Conservation (phyloP, 2,888 invertebrate genomes). For the Dermolepida albohirtum region DNA sequence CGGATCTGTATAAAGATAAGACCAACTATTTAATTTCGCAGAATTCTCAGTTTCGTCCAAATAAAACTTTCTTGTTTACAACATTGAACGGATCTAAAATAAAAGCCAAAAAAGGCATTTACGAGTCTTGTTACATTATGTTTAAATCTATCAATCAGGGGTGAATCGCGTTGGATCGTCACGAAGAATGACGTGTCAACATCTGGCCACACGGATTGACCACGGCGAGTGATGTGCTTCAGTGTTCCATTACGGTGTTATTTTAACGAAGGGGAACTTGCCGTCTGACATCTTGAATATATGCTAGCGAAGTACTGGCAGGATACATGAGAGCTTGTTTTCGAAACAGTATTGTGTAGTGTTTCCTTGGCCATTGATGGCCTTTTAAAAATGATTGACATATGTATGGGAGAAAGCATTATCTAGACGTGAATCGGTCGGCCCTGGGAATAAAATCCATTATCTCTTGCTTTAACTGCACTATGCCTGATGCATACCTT, state of each 20-base stretch:
- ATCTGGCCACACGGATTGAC: constrained; percentile 31
- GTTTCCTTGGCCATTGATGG: constrained; percentile 15
- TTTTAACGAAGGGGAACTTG: constrained; percentile 33
- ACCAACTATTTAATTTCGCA: too few relatives aligned
- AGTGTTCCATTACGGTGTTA: constrained; percentile 26
- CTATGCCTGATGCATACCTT: too few relatives aligned
- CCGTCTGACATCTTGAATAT: constrained; percentile 32
- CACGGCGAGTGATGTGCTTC: constrained; percentile 24
- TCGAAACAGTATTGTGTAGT: constrained; percentile 15
- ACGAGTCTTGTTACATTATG: constrained; percentile 26
- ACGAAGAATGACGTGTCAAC: constrained; percentile 27
- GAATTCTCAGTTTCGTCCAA: too few relatives aligned
- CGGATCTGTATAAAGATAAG: too few relatives aligned
- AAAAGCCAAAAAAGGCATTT: constrained; percentile 7
- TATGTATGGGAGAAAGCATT: constrained; percentile 20
- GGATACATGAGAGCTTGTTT: constrained; percentile 7
- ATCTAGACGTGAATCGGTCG: constrained; percentile 15
- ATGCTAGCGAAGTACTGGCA: background rate
- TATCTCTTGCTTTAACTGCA: constrained; percentile 3
- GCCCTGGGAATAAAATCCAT: constrained; percentile 35
- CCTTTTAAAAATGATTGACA: constrained; percentile 32
- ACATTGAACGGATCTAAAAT: constrained; percentile 3
- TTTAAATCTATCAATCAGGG: constrained; percentile 37
- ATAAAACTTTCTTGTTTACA: background rate
- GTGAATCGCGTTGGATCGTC: constrained; percentile 18